Evolutionary conservation across 53 echinoderm and acorn worm genomes (phyloP), one percentile per base, ranked within the genome.

Genomic region (Holothuria leucospilota): DNA sequence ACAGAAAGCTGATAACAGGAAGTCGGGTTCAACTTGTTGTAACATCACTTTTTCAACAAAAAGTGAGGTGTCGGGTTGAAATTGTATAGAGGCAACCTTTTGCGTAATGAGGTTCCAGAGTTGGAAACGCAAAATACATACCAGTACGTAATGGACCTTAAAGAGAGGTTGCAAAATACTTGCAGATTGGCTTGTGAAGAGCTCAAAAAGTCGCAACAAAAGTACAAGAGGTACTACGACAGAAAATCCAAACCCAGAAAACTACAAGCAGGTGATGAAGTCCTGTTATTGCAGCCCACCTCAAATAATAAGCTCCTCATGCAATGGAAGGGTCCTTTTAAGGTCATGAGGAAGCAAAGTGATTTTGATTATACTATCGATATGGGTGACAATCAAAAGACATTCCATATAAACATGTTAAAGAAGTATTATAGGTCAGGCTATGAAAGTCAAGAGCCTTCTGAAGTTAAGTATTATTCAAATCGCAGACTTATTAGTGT

Each of bases 71-170:
- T n/a, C n/a, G n/a, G n/a, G n/a, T n/a, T n/a, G n/a, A n/a, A n/a
- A n/a, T n/a, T n/a, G n/a, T n/a, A n/a, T n/a, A n/a, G n/a, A n/a
- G n/a, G n/a, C n/a, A n/a, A n/a, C n/a, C n/a, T n/a, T n/a, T n/a
- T n/a, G n/a, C n/a, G n/a, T n/a, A n/a, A n/a, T n/a, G n/a, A 69
- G 29, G 2, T 20, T 30, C 25, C 29, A 12, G 64, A 63, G 14
- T 26, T 52, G 7, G 79, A 90, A 34, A 63, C 77, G 8, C 70
- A 82, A 53, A 51, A 24, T 12, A 87, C 91, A 0, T 87, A 91
- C 62, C 51, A 87, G 63, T 91, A 91, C 73, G 87, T 91, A 13
- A 13, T 88, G 24, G 91, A 91, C 42, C 23, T 91, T 20, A 62
- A 65, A 28, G 78, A 91, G 16, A 62, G 87, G 14, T 52, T 88